Evolutionary conservation across 2,113 vertebrate species (phyloP).

Genomic region (Regulus satrapa): DNA sequence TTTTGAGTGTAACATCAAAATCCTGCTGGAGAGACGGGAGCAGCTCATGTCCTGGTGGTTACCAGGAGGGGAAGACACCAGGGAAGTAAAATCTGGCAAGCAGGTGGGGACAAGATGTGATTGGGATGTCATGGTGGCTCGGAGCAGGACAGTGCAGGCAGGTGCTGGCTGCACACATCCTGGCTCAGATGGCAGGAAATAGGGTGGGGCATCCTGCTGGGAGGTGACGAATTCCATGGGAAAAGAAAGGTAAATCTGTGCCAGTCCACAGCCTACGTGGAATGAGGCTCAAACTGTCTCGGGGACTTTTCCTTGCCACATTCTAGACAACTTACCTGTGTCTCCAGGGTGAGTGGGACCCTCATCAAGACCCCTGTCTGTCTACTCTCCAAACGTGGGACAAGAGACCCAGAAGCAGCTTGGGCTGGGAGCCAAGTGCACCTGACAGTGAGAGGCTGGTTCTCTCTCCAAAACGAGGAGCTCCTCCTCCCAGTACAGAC

Average conservation of each 20-base stretch:
- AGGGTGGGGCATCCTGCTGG: not conserved
- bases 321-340: not conserved
- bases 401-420: not conserved
- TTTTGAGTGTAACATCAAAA: not conserved
- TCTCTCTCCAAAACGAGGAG: not conserved
- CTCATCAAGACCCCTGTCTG: not conserved
- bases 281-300: not conserved
- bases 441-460: not conserved
- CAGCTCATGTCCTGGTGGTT: not conserved
- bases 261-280: accelerated
- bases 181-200: not conserved
- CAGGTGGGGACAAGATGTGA: accelerated
- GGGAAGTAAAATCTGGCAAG: not conserved
- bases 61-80: not conserved
- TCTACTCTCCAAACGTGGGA: not conserved
- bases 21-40: not conserved
- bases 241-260: not conserved
- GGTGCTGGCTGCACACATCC: not conserved
- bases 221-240: not conserved
- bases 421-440: not conserved
- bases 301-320: accelerated
- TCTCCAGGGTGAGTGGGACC: not conserved
- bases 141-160: not conserved
- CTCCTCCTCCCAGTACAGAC: accelerated
- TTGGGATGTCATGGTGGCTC: accelerated